Conservation (phyloP, 2,797 vertebrate genomes). For the Danio choprae region DNA sequence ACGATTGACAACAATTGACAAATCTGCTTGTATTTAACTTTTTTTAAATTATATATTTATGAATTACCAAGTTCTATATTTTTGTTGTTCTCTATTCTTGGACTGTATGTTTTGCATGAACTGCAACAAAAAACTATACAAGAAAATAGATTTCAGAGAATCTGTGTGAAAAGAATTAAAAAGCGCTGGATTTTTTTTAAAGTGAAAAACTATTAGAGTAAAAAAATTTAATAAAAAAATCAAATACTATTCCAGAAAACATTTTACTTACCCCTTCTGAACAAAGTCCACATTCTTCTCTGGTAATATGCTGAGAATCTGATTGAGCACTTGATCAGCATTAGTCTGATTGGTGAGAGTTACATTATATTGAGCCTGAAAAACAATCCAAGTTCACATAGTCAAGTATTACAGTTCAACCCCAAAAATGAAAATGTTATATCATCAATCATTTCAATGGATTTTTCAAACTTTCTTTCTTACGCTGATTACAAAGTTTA, state of each 20-base stretch:
- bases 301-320: slow-evolving; percentile 85
- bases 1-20: no score
- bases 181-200: no score
- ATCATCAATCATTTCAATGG: no score
- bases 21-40: neutral
- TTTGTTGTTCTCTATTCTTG: neutral
- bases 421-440: no score
- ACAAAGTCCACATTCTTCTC: slow-evolving; percentile 88
- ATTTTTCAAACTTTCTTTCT: no score
- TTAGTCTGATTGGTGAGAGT: slow-evolving; percentile 88
- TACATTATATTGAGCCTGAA: slow-evolving; percentile 92
- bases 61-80: no score
- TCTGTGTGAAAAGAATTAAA: no score
- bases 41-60: neutral
- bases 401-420: no score
- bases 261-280: slow-evolving; percentile 88
- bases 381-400: neutral
- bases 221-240: no score
- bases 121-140: neutral
- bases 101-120: neutral
- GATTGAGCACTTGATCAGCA: slow-evolving; percentile 88
- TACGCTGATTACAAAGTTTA: no score
- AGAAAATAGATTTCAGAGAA: neutral
- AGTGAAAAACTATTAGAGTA: no score
- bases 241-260: neutral